Conservation (phyloP, 2,113 vertebrate genomes). For the Fukomys damarensis region DNA sequence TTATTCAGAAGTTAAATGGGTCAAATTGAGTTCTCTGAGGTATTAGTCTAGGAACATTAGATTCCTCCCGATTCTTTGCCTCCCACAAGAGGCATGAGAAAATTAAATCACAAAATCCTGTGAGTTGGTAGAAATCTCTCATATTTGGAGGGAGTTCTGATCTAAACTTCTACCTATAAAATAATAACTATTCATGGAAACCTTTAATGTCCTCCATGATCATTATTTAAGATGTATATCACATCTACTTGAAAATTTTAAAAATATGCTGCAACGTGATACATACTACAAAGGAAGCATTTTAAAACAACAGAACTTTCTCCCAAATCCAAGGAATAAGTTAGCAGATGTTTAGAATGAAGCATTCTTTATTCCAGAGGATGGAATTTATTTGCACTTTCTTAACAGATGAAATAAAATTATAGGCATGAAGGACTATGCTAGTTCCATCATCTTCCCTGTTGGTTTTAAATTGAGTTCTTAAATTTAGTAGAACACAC, state of each 20-base stretch:
- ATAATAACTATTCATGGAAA: neutral
- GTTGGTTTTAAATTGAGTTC: neutral
- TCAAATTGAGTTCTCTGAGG: neutral
- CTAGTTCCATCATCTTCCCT: neutral
- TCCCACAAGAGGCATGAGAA: neutral
- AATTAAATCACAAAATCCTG: conserved; percentile 5
- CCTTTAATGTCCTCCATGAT: neutral
- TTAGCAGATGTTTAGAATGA: neutral
- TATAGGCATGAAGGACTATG: neutral
- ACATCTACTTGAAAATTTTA: neutral
- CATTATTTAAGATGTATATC: conserved; percentile 6
- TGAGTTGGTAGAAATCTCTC: neutral
- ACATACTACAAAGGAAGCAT: neutral
- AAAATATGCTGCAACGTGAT: neutral
- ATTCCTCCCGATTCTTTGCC: neutral
- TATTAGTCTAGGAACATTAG: neutral
- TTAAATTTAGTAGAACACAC: neutral
- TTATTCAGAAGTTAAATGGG: neutral
- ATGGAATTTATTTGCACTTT: conserved; percentile 19
- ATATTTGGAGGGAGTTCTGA: neutral
- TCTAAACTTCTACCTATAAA: neutral
- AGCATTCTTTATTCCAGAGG: neutral
- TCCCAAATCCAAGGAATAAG: neutral
- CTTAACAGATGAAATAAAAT: neutral
- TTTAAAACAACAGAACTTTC: neutral